These are phyloP conservation scores for Lepus townsendii DNA, from an alignment of 2,797 vertebrate genomes.

Conservation along the genomic window DNA sequence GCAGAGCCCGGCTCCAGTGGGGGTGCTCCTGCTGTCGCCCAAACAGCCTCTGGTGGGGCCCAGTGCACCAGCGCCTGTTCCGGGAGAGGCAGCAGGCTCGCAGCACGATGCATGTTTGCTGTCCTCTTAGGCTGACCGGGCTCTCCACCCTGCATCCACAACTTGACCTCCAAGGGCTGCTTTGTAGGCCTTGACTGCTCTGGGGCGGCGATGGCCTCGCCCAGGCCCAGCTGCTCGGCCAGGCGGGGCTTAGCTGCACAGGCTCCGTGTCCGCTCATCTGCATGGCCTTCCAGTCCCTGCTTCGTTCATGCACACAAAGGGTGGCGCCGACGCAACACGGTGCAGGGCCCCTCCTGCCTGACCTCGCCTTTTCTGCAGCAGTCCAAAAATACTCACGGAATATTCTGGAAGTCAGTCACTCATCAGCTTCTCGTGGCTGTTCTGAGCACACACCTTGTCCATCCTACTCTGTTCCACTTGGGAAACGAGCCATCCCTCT, in stretches of 20 bases:
- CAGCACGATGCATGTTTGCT: too few relatives aligned
- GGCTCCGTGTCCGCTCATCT: neutral
- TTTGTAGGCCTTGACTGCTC: too few relatives aligned
- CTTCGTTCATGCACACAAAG: neutral
- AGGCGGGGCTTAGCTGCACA: neutral
- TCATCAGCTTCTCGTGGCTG: neutral
- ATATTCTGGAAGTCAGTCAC: neutral
- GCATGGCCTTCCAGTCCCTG: neutral
- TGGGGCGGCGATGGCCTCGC: fast-evolving
- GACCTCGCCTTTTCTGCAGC: too few relatives aligned
- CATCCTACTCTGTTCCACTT: neutral
- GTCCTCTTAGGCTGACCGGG: too few relatives aligned
- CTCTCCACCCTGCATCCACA: too few relatives aligned
- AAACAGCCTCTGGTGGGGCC: too few relatives aligned
- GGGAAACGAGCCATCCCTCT: neutral
- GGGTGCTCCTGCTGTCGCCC: too few relatives aligned
- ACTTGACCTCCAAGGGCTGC: too few relatives aligned
- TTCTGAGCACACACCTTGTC: neutral
- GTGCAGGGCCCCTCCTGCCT: too few relatives aligned
- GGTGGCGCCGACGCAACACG: neutral
- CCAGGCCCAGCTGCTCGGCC: neutral
- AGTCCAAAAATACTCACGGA: neutral
- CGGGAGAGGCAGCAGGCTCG: too few relatives aligned
- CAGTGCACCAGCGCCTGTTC: too few relatives aligned
- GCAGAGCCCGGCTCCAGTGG: neutral